phyloP scores from a whole-genome alignment of 2,113 vertebrate species.

The Echinops telfairi region DNA sequence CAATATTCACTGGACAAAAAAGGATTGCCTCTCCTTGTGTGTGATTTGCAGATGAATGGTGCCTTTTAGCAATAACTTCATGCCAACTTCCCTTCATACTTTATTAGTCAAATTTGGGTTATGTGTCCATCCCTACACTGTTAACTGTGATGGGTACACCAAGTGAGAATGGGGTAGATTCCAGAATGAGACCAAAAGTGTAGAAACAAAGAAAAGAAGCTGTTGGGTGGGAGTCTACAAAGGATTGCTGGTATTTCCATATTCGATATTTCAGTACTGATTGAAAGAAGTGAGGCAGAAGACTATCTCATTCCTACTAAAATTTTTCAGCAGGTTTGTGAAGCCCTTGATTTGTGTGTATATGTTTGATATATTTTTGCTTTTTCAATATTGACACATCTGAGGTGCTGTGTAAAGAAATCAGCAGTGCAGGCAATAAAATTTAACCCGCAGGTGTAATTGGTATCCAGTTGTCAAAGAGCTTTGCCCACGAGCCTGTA shows the following conservation, averaged over 20 bases:
- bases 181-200: not conserved
- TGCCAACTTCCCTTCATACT: not conserved
- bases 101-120: not conserved
- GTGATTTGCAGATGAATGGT: constrained; percentile 7
- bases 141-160: not conserved
- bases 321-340: not conserved
- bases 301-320: not conserved
- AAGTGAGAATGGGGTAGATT: not conserved
- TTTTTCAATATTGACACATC: not conserved
- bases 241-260: not conserved
- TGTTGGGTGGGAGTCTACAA: not conserved
- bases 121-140: not conserved
- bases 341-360: not conserved
- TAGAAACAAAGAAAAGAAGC: not conserved
- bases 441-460: not conserved
- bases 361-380: not conserved
- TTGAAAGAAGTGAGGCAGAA: not conserved
- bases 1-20: not conserved
- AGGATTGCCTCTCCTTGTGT: not conserved
- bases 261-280: not conserved
- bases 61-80: not conserved
- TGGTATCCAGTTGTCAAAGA: not conserved
- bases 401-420: constrained; percentile 29
- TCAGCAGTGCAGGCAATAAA: not conserved
- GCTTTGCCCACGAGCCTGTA: not conserved